Conservation (phyloP, 2,888 invertebrate species). For the Chrysolina haemoptera region DNA sequence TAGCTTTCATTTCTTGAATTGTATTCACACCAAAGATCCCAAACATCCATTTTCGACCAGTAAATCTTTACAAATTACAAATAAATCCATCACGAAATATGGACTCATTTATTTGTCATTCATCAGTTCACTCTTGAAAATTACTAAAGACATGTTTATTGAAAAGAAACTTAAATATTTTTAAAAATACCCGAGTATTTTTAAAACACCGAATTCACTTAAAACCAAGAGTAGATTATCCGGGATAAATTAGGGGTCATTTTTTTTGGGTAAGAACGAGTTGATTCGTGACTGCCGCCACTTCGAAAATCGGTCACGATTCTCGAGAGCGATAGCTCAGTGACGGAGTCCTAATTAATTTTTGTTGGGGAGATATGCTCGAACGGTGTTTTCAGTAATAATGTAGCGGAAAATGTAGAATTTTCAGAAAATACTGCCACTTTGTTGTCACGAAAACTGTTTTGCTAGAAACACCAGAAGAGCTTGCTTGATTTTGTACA, state of each 20-base stretch:
- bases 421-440: too few relatives aligned
- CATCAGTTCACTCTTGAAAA: slow-evolving; percentile 4
- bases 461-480: too few relatives aligned
- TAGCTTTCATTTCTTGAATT: too few relatives aligned
- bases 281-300: slow-evolving; percentile 17
- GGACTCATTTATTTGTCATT: not conserved
- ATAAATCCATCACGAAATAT: not conserved
- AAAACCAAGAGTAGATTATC: slow-evolving; percentile 22
- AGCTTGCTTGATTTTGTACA: too few relatives aligned
- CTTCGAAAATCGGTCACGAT: slow-evolving; percentile 16
- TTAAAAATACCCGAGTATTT: slow-evolving; percentile 23
- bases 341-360: not conserved
- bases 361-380: too few relatives aligned
- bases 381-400: too few relatives aligned
- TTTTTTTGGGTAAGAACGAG: slow-evolving; percentile 16
- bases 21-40: too few relatives aligned
- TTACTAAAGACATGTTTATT: not conserved
- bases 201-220: slow-evolving; percentile 14
- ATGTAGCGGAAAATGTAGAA: too few relatives aligned
- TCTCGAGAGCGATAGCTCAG: slow-evolving; percentile 14
- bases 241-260: slow-evolving; percentile 22
- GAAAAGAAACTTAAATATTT: slow-evolving; percentile 15
- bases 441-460: too few relatives aligned
- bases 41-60: too few relatives aligned
- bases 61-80: too few relatives aligned